These are phyloP conservation scores for Etia nguti DNA, from an alignment of 2,113 vertebrate genomes.

Conservation along the genomic window DNA sequence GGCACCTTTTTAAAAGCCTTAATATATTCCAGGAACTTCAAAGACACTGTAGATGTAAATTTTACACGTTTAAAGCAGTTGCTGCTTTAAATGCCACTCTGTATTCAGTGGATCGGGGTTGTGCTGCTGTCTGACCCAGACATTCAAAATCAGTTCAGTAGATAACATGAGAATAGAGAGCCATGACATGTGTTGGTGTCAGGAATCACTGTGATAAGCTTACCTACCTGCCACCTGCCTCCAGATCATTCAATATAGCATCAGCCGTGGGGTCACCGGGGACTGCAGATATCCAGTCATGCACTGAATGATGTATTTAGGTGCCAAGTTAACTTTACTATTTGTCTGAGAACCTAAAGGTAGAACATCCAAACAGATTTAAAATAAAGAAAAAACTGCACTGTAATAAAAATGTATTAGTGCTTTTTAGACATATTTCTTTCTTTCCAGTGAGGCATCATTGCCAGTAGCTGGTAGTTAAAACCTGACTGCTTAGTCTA, in stretches of 20 bases:
- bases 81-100: not conserved
- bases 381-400: not conserved
- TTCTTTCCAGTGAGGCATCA: not conserved
- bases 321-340: not conserved
- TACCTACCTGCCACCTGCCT: not conserved
- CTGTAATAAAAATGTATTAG: not conserved
- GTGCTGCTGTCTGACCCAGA: not conserved
- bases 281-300: not conserved
- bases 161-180: not conserved
- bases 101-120: not conserved
- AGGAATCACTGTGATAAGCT: not conserved
- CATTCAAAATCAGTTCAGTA: not conserved
- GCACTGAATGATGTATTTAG: not conserved
- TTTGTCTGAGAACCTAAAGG: not conserved
- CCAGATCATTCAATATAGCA: not conserved
- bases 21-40: not conserved
- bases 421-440: not conserved
- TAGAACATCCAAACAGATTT: not conserved
- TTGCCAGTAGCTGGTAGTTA: not conserved
- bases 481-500: not conserved
- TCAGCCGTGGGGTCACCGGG: rapidly evolving
- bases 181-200: not conserved
- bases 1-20: not conserved
- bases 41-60: not conserved
- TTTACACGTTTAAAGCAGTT: not conserved